phyloP scores from a whole-genome alignment of 2,888 invertebrate genomes.

The Orthosia incerta region DNA sequence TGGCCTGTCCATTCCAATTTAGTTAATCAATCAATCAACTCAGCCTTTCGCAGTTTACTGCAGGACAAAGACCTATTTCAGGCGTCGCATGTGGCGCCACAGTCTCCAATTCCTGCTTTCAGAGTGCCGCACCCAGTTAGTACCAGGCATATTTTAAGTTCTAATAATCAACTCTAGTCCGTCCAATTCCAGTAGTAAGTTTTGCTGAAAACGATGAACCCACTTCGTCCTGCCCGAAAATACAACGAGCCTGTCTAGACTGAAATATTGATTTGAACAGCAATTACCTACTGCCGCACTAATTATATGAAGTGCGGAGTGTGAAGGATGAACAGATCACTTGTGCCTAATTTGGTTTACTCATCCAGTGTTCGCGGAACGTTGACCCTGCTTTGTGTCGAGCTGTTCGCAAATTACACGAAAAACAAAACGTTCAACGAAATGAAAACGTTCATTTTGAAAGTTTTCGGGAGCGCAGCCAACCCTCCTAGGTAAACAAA shows the following conservation, averaged over 20 bases:
- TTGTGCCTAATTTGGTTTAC: constrained; percentile 56
- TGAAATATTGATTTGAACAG: constrained; percentile 55
- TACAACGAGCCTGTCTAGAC: constrained; percentile 62
- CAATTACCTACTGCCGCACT: constrained; percentile 56
- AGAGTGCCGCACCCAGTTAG: not conserved
- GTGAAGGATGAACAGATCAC: constrained; percentile 48
- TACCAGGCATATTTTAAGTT: not conserved
- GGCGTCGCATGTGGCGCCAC: not conserved
- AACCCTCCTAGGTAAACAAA: constrained; percentile 19
- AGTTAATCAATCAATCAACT: not conserved
- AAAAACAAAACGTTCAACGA: constrained; percentile 37
- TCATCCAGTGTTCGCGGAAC: constrained; percentile 60
- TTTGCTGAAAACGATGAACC: not conserved
- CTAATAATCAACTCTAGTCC: not conserved
- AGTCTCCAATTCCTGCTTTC: not conserved
- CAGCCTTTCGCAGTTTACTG: not conserved
- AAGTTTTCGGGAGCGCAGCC: constrained; percentile 43
- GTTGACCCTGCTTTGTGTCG: constrained; percentile 58
- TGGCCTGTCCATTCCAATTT: constrained; percentile 6
- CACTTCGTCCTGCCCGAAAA: not conserved
- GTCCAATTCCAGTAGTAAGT: not conserved
- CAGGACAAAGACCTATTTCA: not conserved
- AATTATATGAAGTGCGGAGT: constrained; percentile 48
- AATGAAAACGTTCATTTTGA: constrained; percentile 19
- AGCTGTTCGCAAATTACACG: constrained; percentile 12